These are phyloP conservation scores for Orthonyx spaldingii DNA, from an alignment of 2,113 vertebrate species.

Conservation along the genomic window DNA sequence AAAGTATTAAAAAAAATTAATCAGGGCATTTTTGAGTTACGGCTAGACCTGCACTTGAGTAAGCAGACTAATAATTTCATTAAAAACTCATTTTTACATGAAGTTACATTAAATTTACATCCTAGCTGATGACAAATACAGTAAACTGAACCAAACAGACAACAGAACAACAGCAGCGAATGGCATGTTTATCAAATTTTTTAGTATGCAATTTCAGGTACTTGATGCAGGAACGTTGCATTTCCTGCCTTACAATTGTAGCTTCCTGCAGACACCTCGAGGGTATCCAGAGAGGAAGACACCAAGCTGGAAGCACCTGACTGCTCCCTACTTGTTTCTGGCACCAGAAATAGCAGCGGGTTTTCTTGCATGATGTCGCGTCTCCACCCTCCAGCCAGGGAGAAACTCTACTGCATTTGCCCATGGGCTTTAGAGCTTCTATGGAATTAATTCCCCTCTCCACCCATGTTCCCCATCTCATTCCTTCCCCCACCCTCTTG, in stretches of 20 bases:
- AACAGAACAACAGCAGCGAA: background rate
- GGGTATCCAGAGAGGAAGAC: constrained; percentile 23
- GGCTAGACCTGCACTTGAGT: background rate
- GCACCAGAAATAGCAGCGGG: constrained; percentile 4
- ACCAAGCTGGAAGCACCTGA: constrained; percentile 26
- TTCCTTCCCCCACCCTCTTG: constrained; percentile 38
- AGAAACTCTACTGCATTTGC: constrained; percentile 37
- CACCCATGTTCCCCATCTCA: constrained; percentile 29
- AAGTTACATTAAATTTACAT: background rate
- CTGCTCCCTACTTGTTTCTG: constrained; percentile 18
- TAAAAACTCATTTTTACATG: background rate
- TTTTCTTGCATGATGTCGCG: constrained; percentile 3
- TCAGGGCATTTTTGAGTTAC: background rate
- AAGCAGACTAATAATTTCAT: background rate
- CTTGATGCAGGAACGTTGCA: background rate
- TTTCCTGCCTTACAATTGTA: background rate
- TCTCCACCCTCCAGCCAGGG: constrained; percentile 34
- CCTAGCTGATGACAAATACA: background rate
- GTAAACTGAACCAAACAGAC: background rate
- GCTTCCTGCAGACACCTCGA: background rate
- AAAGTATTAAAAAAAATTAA: background rate
- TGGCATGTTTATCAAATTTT: background rate
- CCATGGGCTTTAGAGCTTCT: constrained; percentile 10
- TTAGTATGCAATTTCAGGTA: background rate
- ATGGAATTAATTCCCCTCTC: constrained; percentile 49